A percentile compares a stretch with the other conserved stretches of the same genome.
phyloP scores from a whole-genome alignment of 2,888 invertebrate genomes.

The Tachina lurida region DNA sequence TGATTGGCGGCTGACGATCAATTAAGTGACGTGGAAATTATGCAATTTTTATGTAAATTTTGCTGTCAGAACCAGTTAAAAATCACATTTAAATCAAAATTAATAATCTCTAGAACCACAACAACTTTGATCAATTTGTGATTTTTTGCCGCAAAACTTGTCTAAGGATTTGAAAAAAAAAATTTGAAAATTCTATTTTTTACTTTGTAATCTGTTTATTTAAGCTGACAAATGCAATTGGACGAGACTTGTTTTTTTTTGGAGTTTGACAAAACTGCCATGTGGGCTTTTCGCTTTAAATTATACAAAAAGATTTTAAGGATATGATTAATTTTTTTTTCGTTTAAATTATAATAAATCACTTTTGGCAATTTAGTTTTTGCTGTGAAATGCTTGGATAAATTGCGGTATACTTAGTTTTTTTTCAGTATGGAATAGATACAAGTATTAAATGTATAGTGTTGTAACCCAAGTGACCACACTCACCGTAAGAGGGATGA shows the following conservation, averaged over 20 bases:
- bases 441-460: too few species aligned
- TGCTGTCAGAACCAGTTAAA: constrained; percentile 64
- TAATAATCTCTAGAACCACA: constrained; percentile 35
- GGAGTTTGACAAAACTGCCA: not conserved
- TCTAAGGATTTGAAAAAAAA: not conserved
- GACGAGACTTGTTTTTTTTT: not conserved
- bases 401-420: too few species aligned
- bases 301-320: not conserved
- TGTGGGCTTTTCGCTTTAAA: not conserved
- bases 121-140: constrained; percentile 41
- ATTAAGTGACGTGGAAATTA: constrained; percentile 67
- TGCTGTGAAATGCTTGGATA: not conserved
- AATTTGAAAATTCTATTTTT: not conserved
- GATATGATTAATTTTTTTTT: not conserved
- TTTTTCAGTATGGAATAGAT: too few species aligned
- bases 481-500: too few species aligned
- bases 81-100: constrained; percentile 53
- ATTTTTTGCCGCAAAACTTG: not conserved
- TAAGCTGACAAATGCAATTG: constrained; percentile 6
- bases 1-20: constrained; percentile 68
- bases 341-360: not conserved
- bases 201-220: not conserved
- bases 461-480: too few species aligned
- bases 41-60: constrained; percentile 65
- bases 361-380: not conserved